These are phyloP conservation scores for Zingel zingel DNA, from an alignment of 2,113 vertebrate species.

Conservation along the genomic window DNA sequence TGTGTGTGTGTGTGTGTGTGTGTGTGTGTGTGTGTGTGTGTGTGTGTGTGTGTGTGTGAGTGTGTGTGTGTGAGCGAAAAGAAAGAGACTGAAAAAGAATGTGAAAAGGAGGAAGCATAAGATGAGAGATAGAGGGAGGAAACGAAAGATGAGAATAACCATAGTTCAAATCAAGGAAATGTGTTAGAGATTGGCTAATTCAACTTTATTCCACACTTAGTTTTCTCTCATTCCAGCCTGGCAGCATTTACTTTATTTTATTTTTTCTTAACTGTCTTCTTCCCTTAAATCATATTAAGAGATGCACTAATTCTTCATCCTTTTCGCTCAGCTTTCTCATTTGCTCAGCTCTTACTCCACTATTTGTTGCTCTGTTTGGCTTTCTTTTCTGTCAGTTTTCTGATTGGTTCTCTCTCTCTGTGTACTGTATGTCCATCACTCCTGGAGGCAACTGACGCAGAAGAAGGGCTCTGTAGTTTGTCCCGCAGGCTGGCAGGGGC, in stretches of 20 bases:
- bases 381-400: conserved; percentile 50
- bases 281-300: conserved; percentile 33
- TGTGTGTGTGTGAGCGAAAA: background rate
- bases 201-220: conserved; percentile 35
- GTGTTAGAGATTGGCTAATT: conserved; percentile 47
- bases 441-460: conserved; percentile 33
- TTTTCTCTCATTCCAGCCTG: conserved; percentile 22
- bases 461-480: conserved; percentile 55
- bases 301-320: conserved; percentile 43
- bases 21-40: background rate
- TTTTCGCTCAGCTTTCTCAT: conserved; percentile 20
- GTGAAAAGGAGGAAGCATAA: background rate
- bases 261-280: conserved; percentile 42
- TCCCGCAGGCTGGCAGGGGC: conserved; percentile 63
- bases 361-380: conserved; percentile 21
- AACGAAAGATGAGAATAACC: background rate
- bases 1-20: background rate
- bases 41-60: background rate
- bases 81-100: conserved; percentile 20
- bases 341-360: background rate
- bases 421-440: conserved; percentile 40
- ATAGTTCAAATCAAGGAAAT: conserved; percentile 30
- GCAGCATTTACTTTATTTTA: conserved; percentile 29
- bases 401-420: conserved; percentile 56
- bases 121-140: conserved; percentile 4